Conservation (phyloP, 2,113 vertebrate species). For the Pteronura brasiliensis region DNA sequence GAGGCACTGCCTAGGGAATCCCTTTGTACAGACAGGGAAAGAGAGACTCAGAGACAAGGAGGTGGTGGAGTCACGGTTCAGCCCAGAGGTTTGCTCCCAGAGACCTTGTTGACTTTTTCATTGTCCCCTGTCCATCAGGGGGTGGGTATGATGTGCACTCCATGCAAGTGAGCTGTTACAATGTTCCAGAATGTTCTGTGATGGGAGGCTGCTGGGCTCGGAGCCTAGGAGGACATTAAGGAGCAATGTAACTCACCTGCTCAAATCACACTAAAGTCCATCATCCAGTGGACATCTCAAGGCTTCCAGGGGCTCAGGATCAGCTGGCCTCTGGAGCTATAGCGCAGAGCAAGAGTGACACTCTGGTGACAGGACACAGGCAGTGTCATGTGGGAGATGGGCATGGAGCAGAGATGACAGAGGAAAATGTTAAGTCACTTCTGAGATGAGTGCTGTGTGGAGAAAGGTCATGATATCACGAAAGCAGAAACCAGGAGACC, state of each 20-base stretch:
- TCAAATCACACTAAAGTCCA: neutral
- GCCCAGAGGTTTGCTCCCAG: neutral
- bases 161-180: neutral
- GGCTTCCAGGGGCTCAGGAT: neutral
- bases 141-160: neutral
- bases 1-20: too few relatives aligned
- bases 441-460: neutral
- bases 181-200: too few relatives aligned
- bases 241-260: neutral
- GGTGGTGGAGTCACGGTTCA: too few relatives aligned
- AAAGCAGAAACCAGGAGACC: neutral
- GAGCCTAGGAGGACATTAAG: neutral
- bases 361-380: too few relatives aligned
- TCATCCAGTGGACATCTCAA: neutral
- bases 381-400: neutral
- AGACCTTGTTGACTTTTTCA: neutral
- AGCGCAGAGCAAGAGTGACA: accelerated
- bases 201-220: neutral
- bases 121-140: neutral
- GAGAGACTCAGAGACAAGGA: neutral
- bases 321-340: too few relatives aligned
- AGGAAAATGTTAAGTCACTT: neutral
- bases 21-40: too few relatives aligned
- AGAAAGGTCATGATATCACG: neutral
- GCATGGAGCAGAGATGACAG: neutral